Percentiles rank a stretch among this genome's conserved stretches.
phyloP scores from a whole-genome alignment of 2,113 vertebrate species.

The Bujurquina vittata region DNA sequence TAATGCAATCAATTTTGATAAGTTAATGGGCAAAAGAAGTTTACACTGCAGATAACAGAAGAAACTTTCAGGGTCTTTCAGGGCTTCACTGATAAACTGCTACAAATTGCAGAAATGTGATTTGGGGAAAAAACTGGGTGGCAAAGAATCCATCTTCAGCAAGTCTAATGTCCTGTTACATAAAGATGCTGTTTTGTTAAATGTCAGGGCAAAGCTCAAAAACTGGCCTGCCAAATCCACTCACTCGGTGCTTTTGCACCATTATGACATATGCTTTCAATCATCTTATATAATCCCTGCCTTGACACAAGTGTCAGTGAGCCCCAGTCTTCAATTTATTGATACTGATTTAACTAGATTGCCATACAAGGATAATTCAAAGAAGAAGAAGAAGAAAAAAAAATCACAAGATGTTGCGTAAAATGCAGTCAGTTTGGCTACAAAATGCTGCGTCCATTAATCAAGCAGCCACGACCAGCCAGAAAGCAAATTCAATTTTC shows the following conservation, averaged over 20 bases:
- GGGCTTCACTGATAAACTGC: background rate
- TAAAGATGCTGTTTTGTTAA: conserved; percentile 51
- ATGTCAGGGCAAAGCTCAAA: conserved; percentile 16
- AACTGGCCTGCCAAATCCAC: conserved; percentile 32
- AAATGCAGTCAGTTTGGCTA: conserved; percentile 16
- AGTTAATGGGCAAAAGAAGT: background rate
- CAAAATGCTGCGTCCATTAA: conserved; percentile 32
- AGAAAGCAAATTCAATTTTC: conserved; percentile 2
- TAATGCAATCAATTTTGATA: background rate
- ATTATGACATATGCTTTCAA: conserved; percentile 73
- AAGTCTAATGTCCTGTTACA: conserved; percentile 45
- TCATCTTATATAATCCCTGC: conserved; percentile 74
- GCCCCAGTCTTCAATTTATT: conserved; percentile 52
- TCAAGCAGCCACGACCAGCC: background rate
- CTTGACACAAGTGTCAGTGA: conserved; percentile 57
- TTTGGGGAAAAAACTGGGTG: background rate
- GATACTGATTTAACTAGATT: conserved; percentile 47
- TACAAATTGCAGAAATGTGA: conserved; percentile 12
- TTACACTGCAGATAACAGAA: background rate
- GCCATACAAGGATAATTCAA: conserved; percentile 25
- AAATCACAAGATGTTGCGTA: conserved; percentile 1
- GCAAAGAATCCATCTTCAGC: conserved; percentile 9
- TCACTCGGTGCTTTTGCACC: conserved; percentile 27
- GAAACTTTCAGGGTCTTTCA: background rate
- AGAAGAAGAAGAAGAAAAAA: background rate